Base-by-base conservation (phyloP, 2,113 vertebrate genomes). In the Passer domesticus region DNA sequence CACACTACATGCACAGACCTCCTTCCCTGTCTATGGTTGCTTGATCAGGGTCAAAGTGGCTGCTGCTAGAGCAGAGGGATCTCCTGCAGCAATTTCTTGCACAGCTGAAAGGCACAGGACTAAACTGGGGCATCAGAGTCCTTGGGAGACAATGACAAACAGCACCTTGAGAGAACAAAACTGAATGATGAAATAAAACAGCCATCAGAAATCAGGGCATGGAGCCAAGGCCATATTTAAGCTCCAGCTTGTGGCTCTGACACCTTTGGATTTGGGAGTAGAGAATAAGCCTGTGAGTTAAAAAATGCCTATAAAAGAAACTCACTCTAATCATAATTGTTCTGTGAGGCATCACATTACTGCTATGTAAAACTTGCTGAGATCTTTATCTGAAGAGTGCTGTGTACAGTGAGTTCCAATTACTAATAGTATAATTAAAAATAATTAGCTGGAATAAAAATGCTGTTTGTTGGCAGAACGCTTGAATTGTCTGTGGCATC, bases 341-440 rank as follows among this genome's bases (percentile, higher is more conserved):
- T 30, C 23, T 41, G 4, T 28, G 35, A 86, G 47, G 31, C 62
- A 89, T 77, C 76, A 33, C 33, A 8, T 58, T n/a, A 46, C 18
- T 41, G 19, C 31, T 37, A 2, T 25, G 50, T 49, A 75, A 82
- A 94, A 56, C 39, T 87, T 82, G 62, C 66, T 15, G 75, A 94
- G 76, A 78, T 60, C 87, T 92, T 81, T 74, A 76, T 75, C 49
- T 82, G 66, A 18, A 87, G 30, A 43, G 39, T 58, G 60, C 68
- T 83, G 55, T 31, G 28, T 81, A 87, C 49, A 60, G 53, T 5
- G 20, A 86, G 75, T 44, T 92, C 91, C 75, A 88, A 72, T 69
- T 77, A 83, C 92, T 94, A 94, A 91, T 60, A 83, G 81, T 41
- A 74, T 81, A 84, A 94, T 94, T 95, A 97, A 92, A 96, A 97